Conservation (phyloP, 2,113 vertebrate species). For the Mobula hypostoma region DNA sequence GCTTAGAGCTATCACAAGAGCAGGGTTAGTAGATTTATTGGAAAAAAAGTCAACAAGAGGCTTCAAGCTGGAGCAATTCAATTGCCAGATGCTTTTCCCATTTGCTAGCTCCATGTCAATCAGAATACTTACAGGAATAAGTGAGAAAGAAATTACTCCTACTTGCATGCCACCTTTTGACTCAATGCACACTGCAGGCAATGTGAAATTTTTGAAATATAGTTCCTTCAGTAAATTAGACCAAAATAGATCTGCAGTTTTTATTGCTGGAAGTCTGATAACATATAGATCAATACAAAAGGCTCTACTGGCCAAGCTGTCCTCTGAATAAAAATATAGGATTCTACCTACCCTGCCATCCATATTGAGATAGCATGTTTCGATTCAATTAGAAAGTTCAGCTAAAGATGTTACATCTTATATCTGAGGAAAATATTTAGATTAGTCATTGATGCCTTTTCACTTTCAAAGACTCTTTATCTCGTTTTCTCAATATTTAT, state of each 20-base stretch:
- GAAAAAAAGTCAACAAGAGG: not conserved
- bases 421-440: not conserved
- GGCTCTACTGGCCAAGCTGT: not conserved
- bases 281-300: not conserved
- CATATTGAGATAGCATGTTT: not conserved
- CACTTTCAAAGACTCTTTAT: too few species aligned
- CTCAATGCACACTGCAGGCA: not conserved
- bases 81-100: not conserved
- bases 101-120: not conserved
- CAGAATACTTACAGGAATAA: not conserved
- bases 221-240: not conserved
- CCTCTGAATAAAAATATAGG: not conserved
- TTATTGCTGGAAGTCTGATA: not conserved
- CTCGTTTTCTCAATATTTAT: too few species aligned
- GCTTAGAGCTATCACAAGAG: not conserved
- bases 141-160: not conserved
- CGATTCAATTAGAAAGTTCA: not conserved
- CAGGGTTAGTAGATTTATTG: not conserved
- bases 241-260: not conserved
- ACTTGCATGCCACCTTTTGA: not conserved
- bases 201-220: not conserved
- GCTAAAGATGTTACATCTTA: not conserved
- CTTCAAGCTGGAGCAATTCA: not conserved
- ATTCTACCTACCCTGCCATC: not conserved
- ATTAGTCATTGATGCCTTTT: not conserved